Percentiles rank a stretch among this genome's conserved stretches.
Conservation (phyloP, 2,888 invertebrate species). For the Nycteola revayana region DNA sequence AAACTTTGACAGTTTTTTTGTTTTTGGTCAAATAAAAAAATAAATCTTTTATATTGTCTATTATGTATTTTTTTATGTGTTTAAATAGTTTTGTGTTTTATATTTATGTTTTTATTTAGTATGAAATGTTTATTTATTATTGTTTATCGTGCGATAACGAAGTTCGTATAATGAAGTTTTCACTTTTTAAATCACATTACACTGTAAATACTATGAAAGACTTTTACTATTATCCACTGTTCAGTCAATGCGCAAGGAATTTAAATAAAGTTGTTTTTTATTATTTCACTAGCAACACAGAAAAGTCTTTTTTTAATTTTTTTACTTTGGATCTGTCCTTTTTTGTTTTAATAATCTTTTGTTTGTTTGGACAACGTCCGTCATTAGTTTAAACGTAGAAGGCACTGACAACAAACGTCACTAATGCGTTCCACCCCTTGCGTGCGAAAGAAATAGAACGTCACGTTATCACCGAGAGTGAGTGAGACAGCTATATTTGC, state of each 20-base stretch:
- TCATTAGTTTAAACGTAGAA: slow-evolving; percentile 65
- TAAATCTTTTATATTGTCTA: too few relatives aligned
- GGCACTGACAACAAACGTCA: slow-evolving; percentile 61
- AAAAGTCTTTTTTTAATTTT: too few relatives aligned
- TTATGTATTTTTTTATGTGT: slow-evolving; percentile 5
- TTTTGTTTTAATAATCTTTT: slow-evolving; percentile 30
- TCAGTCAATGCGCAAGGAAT: too few relatives aligned
- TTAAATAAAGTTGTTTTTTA: too few relatives aligned
- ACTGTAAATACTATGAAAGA: slow-evolving; percentile 40
- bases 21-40: neutral
- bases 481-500: slow-evolving; percentile 53
- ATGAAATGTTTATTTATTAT: slow-evolving; percentile 15
- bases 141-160: slow-evolving; percentile 10
- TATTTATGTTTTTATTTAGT: too few relatives aligned
- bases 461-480: slow-evolving; percentile 24
- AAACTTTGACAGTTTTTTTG: slow-evolving; percentile 6
- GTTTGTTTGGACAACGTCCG: slow-evolving; percentile 61
- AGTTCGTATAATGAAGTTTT: slow-evolving; percentile 29
- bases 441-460: slow-evolving; percentile 49
- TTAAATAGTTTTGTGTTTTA: slow-evolving; percentile 2
- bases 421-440: slow-evolving; percentile 54
- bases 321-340: too few relatives aligned
- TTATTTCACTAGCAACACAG: too few relatives aligned
- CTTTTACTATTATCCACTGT: too few relatives aligned
- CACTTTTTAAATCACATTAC: slow-evolving; percentile 41